Evolutionary conservation across 23 tunicate genomes (phyloP).

Genomic region (Styela plicata): DNA sequence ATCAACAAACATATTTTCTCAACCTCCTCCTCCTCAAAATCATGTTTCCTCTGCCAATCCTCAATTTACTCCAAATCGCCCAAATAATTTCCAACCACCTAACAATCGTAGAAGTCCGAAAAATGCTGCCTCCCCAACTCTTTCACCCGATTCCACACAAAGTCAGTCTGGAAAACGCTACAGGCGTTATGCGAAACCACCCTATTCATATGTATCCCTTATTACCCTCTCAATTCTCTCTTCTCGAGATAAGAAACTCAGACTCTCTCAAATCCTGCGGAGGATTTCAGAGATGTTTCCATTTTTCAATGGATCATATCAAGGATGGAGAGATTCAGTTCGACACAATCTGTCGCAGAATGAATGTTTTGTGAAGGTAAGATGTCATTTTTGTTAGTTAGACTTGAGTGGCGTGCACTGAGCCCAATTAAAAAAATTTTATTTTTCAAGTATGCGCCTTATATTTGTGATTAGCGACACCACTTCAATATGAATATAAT

Average conservation of each 20-base stretch:
- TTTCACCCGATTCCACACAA: slow-evolving; percentile 6
- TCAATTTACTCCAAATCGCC: slow-evolving; percentile 7
- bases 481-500: too few species aligned
- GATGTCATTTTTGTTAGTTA: too few species aligned
- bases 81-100: slow-evolving; percentile 8
- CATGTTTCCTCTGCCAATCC: slow-evolving; percentile 6
- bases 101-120: slow-evolving; percentile 1
- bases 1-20: neutral
- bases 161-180: slow-evolving; percentile 53
- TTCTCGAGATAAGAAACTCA: slow-evolving; percentile 81
- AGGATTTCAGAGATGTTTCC: slow-evolving; percentile 98
- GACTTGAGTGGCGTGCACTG: too few species aligned
- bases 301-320: slow-evolving; percentile 86
- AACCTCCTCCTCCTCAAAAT: neutral
- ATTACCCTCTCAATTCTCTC: slow-evolving; percentile 86
- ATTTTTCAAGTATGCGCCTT: too few species aligned
- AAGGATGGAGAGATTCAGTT: slow-evolving; percentile 98
- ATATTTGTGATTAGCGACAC: too few species aligned
- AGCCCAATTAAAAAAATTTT: too few species aligned
- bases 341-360: slow-evolving; percentile 93
- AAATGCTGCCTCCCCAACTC: neutral
- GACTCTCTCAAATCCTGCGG: slow-evolving; percentile 77
- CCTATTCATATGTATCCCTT: slow-evolving; percentile 94
- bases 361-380: slow-evolving; percentile 94
- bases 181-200: slow-evolving; percentile 93